These are phyloP conservation scores for Phaethon lepturus DNA, from an alignment of 2,113 vertebrate species.

Conservation along the genomic window DNA sequence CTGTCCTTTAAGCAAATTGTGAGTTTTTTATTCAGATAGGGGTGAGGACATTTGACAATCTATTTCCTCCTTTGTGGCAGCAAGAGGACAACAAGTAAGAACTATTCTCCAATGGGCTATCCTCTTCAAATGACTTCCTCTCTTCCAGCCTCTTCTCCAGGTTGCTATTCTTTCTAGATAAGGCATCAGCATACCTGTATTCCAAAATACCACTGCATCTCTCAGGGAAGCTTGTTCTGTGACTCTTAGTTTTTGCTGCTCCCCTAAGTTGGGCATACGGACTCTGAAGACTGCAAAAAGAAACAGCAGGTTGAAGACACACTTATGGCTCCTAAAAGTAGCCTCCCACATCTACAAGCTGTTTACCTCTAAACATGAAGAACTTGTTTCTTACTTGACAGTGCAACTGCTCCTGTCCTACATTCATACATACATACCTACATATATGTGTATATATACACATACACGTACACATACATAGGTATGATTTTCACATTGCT, in stretches of 20 bases:
- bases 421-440: not conserved
- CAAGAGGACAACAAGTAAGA: not conserved
- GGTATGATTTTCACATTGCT: not conserved
- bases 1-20: not conserved
- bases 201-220: not conserved
- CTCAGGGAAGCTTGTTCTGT: not conserved
- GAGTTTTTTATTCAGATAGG: not conserved
- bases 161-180: not conserved
- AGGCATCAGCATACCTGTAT: not conserved
- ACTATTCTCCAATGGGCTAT: rapidly evolving
- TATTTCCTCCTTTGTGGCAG: not conserved
- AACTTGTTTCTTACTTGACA: not conserved
- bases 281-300: not conserved
- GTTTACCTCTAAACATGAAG: not conserved
- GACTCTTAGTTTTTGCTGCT: not conserved
- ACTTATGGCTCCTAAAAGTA: not conserved
- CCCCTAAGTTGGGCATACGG: not conserved
- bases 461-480: rapidly evolving
- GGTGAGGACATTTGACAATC: not conserved
- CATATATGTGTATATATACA: rapidly evolving
- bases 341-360: not conserved
- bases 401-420: not conserved
- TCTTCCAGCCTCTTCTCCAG: not conserved
- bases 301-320: not conserved
- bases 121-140: not conserved